Base-by-base conservation (phyloP, 1,140 invertebrate species). In the Calephelis virginiensis region DNA sequence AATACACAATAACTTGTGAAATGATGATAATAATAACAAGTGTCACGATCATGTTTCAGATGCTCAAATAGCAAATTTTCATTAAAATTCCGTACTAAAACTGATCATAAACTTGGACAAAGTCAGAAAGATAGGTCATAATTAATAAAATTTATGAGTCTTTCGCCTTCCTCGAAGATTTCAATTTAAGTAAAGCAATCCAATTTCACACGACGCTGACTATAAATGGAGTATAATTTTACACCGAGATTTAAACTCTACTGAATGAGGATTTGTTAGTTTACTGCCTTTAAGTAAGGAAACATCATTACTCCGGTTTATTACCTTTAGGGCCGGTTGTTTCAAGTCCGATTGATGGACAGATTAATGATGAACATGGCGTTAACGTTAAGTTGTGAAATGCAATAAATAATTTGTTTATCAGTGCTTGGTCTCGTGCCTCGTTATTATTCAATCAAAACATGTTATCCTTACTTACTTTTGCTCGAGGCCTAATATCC, bases 121-220 rank as follows among this genome's bases (percentile, higher is more conserved):
- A 56, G 50, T 56, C 50, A 56, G 28, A 56, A 56, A 56, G 50
- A 56, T 56, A 56, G 50, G 50, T 56, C 50, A 56, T 56, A 56
- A 56, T 56, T 56, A 56, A 56, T 56, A 56, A 37, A 56, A 56
- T 56, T 56, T 56, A 56, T 56, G 50, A 56, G 50, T 56, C 28
- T 9, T 56, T 56, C 50, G 50, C 50, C 62, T 45, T 28, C 66
- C 17, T 59, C 38, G 65, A 71, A 61, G 71, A 75, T 81, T 77
- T 77, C 77, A 76, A 81, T 81, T 76, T 81, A 79, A 79, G 73
- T 81, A 78, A 79, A 80, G 75, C 73, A 76, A 76, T 78, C 75
- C 72, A 81, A 83, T 83, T 83, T 83, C 78, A 79, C 81, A 80
- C 75, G 69, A 61, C 73, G 73, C 46, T 82, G 81, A 69, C 63